Evolutionary conservation across 2,113 vertebrate species (phyloP).

Genomic region (Bubo blakistoni): DNA sequence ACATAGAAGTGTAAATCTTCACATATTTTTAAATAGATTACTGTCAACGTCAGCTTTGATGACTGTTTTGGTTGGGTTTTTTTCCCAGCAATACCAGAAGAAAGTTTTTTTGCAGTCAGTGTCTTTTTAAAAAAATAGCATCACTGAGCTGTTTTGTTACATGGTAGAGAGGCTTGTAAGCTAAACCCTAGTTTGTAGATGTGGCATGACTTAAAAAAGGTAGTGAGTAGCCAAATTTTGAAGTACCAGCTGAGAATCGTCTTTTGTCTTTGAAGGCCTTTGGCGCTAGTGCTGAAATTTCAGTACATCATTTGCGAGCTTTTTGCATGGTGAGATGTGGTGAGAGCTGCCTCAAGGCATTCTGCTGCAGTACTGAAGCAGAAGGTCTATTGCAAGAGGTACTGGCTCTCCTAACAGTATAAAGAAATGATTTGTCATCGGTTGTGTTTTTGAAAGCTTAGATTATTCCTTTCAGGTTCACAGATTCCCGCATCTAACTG

Average conservation of each 20-base stretch:
- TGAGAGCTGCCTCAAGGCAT: not conserved
- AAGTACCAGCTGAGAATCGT: not conserved
- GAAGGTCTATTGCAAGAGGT: not conserved
- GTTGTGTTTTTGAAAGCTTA: not conserved
- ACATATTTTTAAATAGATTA: not conserved
- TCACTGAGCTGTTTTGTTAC: not conserved
- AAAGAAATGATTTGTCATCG: not conserved
- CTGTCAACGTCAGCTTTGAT: not conserved
- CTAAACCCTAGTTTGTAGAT: not conserved
- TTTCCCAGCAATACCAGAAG: not conserved
- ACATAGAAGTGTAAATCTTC: not conserved
- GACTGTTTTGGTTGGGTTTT: rapidly evolving
- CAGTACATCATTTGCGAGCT: not conserved
- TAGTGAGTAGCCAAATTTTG: not conserved
- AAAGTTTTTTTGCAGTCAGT: not conserved
- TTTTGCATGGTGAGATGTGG: not conserved
- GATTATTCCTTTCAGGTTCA: not conserved
- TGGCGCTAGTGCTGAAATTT: not conserved
- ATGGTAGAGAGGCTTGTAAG: not conserved
- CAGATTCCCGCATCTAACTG: not conserved
- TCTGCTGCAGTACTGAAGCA: not conserved
- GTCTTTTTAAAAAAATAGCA: not conserved
- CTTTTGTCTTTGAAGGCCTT: not conserved
- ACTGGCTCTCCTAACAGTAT: not conserved
- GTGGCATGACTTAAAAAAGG: not conserved